Evolutionary conservation across 2,888 invertebrate genomes (phyloP), one percentile per base, ranked within the genome.

Genomic region (Mantis religiosa): DNA sequence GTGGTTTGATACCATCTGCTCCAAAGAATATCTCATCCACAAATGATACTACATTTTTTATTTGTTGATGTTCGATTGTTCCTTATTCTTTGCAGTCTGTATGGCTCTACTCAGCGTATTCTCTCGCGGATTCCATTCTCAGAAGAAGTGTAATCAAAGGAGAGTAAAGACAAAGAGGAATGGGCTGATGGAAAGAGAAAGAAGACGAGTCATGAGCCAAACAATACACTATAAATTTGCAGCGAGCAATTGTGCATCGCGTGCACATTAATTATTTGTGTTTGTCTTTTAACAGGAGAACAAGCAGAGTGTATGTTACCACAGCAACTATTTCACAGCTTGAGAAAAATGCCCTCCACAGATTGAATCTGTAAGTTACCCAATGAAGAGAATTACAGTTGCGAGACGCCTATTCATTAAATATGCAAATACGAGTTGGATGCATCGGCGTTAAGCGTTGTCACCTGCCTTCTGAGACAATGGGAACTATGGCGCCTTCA

Each of bases 181-280:
- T 20, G 54, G 20, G 6, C 54, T 20, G 54, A 71, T 71, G 8
- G 54, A 71, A 71, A 71, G 20, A 71, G 54, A 71, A 71, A 71
- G 20, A 25, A 20, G 20, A 71, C 25, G 25, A 71, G 54, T 71
- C 54, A 71, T 71, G 54, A 85, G 85, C 20, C 4, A 85, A 71
- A 85, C 85, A 85, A 85, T 85, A 28, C 85, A 28, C 85, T 54
- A 85, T 85, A 85, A 85, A 85, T 85, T 85, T 54, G 85, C 71
- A 12, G 54, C 28, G 28, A 85, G 85, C 85, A 85, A 54, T 85
- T 71, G 85, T 85, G 85, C 47, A 85, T 85, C 54, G 85, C 4
- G 54, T 85, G 15, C 27, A 47, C 54, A 28, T 85, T 85, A 54
- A 85, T 85, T 85, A 71, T 71, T 85, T 71, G 27, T 85, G 54